Evolutionary conservation across 2,888 invertebrate genomes (phyloP).

Genomic region (Trichopria drosophilae): DNA sequence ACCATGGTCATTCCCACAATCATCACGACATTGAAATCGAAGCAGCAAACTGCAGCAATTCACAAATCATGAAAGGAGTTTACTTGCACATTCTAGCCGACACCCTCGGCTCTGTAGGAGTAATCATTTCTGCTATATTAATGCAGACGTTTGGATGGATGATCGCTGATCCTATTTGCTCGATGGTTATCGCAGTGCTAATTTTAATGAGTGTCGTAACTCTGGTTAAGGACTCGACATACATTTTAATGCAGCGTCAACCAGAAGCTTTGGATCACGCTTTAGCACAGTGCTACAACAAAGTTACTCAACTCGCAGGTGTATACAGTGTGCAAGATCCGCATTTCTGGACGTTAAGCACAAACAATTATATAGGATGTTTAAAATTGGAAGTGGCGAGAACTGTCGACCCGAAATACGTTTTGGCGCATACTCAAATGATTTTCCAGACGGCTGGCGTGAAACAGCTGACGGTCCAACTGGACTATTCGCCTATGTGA

Average conservation of each 20-base stretch:
- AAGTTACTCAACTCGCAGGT: conserved; percentile 86
- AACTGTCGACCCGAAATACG: conserved; percentile 89
- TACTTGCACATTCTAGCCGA: conserved; percentile 96
- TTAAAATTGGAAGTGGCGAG: conserved; percentile 93
- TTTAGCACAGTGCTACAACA: conserved; percentile 85
- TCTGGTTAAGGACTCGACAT: conserved; percentile 82
- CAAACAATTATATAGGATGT: conserved; percentile 89
- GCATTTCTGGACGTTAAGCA: conserved; percentile 98
- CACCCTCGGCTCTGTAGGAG: conserved; percentile 94
- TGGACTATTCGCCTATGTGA: conserved; percentile 86
- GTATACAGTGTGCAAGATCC: conserved; percentile 96
- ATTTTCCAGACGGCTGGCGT: conserved; percentile 93
- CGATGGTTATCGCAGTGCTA: conserved; percentile 91
- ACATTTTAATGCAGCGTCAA: conserved; percentile 92
- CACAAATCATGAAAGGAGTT: conserved; percentile 93
- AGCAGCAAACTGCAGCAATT: conserved; percentile 64
- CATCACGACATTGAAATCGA: conserved; percentile 61
- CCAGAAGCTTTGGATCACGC: conserved; percentile 79
- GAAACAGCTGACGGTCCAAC: conserved; percentile 87
- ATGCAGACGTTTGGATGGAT: conserved; percentile 98
- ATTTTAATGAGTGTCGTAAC: conserved; percentile 87
- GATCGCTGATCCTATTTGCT: conserved; percentile 97
- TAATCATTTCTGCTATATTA: conserved; percentile 89
- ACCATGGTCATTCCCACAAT: conserved; percentile 49
- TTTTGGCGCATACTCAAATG: conserved; percentile 88